Evolutionary conservation across 1,140 invertebrate genomes (phyloP).

Genomic region (Magallana angulata): DNA sequence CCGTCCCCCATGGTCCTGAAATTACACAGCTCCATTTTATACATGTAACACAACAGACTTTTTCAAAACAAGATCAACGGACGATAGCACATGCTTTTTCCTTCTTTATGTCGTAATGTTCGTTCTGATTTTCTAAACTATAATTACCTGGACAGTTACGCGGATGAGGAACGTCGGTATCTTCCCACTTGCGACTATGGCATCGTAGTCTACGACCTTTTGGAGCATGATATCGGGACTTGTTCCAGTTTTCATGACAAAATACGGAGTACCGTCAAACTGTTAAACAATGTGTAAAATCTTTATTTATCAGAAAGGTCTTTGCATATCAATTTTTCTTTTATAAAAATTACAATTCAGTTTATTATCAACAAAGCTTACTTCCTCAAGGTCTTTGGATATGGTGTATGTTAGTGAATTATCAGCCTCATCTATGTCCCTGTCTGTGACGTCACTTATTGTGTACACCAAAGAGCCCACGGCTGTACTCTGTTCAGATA

Average conservation of each 20-base stretch:
- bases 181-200: background rate
- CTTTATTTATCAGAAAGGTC: too few relatives aligned
- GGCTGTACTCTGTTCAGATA: background rate
- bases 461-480: background rate
- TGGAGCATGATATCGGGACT: background rate
- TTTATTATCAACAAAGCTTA: background rate
- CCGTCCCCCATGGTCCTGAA: background rate
- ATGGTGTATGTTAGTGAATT: background rate
- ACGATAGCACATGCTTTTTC: too few relatives aligned
- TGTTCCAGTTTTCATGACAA: background rate
- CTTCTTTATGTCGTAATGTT: too few relatives aligned
- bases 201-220: background rate
- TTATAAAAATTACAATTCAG: too few relatives aligned
- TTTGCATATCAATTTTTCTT: too few relatives aligned
- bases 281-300: background rate
- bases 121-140: too few relatives aligned
- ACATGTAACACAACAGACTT: too few relatives aligned
- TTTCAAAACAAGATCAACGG: too few relatives aligned
- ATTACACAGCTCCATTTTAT: background rate
- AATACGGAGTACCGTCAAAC: constrained; percentile 16
- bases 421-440: background rate
- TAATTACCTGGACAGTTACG: background rate
- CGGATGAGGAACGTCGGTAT: background rate
- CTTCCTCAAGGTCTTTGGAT: background rate
- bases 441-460: background rate